Evolutionary conservation across 2,797 vertebrate genomes (phyloP).

Genomic region (Coendou prehensilis): DNA sequence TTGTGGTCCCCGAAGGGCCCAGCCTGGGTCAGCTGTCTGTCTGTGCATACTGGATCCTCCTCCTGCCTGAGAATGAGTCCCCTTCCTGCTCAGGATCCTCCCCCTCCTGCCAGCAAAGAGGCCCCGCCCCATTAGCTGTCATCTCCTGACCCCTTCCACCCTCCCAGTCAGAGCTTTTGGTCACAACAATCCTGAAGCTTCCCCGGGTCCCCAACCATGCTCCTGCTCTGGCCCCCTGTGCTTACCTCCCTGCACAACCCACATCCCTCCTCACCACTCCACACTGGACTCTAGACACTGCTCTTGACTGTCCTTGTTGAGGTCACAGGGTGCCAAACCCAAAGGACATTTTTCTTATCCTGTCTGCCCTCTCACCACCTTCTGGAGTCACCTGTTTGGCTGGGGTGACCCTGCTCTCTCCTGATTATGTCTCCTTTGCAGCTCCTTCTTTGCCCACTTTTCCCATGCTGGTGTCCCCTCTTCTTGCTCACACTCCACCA

Average conservation of each 20-base stretch:
- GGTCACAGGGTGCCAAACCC: neutral
- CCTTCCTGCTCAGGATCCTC: too few species aligned
- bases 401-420: neutral
- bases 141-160: neutral
- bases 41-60: neutral
- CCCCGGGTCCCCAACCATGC: rapidly evolving
- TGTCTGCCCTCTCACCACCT: neutral
- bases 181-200: neutral
- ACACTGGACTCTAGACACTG: neutral
- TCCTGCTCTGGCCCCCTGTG: neutral
- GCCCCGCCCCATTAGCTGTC: neutral
- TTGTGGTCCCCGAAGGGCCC: neutral
- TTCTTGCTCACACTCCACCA: neutral
- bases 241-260: neutral
- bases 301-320: neutral
- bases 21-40: neutral
- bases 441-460: neutral
- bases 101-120: neutral
- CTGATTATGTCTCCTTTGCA: neutral
- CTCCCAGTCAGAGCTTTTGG: neutral
- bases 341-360: neutral
- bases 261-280: neutral
- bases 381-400: neutral
- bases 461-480: rapidly evolving
- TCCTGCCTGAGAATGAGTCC: neutral